phyloP scores from a whole-genome alignment of 1,140 invertebrate genomes.

The Drosophila elegans region DNA sequence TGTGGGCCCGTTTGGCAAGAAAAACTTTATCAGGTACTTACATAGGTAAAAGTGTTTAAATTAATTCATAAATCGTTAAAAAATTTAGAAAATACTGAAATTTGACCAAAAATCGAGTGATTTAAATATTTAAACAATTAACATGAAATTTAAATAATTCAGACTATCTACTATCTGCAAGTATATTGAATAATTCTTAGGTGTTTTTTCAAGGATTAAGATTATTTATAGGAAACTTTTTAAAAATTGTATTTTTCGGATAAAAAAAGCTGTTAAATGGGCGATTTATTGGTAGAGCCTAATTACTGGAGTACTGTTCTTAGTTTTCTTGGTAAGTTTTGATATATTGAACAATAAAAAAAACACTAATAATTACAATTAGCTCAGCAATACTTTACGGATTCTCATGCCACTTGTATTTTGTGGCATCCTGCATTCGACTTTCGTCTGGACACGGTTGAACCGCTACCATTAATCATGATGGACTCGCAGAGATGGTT shows the following conservation, averaged over 20 bases:
- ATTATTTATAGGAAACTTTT: neutral
- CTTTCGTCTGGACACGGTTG: slow-evolving; percentile 22
- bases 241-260: too few species aligned
- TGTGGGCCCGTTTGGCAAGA: neutral
- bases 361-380: neutral
- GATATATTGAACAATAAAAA: neutral
- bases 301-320: slow-evolving; percentile 63
- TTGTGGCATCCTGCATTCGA: slow-evolving; percentile 61
- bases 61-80: too few species aligned
- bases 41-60: too few species aligned
- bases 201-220: too few species aligned
- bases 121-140: neutral
- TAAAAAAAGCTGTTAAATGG: neutral
- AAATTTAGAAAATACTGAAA: too few species aligned
- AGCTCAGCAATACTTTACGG: slow-evolving; percentile 61
- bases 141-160: too few species aligned
- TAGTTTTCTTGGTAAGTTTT: slow-evolving; percentile 61
- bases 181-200: too few species aligned
- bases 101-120: too few species aligned
- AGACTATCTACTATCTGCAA: too few species aligned
- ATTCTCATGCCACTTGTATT: slow-evolving; percentile 65
- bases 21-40: neutral
- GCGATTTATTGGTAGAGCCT: neutral
- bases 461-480: slow-evolving; percentile 29
- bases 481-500: slow-evolving; percentile 46